These are phyloP conservation scores for Hafferia zeledoni DNA, from an alignment of 2,797 vertebrate genomes.

Conservation along the genomic window DNA sequence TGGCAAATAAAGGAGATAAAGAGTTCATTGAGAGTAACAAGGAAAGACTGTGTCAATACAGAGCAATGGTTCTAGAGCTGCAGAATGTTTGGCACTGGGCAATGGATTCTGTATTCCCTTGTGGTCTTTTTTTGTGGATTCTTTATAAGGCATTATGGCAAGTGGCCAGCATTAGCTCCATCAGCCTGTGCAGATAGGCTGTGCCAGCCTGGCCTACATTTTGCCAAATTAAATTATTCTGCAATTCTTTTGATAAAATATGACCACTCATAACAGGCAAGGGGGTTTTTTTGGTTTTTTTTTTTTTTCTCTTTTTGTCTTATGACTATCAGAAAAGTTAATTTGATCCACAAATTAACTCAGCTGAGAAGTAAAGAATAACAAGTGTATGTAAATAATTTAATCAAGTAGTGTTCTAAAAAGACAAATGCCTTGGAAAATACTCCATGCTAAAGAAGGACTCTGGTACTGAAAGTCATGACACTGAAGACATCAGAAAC, in stretches of 20 bases:
- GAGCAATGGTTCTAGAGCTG: constrained; percentile 44
- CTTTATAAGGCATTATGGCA: constrained; percentile 38
- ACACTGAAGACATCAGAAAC: background rate
- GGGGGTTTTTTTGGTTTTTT: background rate
- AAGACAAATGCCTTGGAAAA: background rate
- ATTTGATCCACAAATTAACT: background rate
- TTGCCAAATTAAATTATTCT: background rate
- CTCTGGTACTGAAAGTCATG: background rate
- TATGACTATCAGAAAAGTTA: background rate
- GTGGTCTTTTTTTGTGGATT: constrained; percentile 31
- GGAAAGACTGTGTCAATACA: constrained; percentile 21
- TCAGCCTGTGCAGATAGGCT: background rate
- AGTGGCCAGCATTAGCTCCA: constrained; percentile 4
- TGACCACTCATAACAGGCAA: background rate
- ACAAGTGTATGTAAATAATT: background rate
- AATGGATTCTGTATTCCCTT: background rate
- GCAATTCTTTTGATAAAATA: background rate
- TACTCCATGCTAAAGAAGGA: background rate
- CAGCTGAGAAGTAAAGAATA: background rate
- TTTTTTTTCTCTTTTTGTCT: background rate
- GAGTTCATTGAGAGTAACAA: constrained; percentile 63
- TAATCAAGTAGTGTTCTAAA: background rate
- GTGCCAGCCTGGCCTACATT: background rate
- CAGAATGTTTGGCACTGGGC: constrained; percentile 12
- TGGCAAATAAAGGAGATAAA: constrained; percentile 39